A percentile compares a stretch with the other conserved stretches of the same genome.
phyloP scores from a whole-genome alignment of 2,888 invertebrate genomes.

The Strigamia transsilvanica region DNA sequence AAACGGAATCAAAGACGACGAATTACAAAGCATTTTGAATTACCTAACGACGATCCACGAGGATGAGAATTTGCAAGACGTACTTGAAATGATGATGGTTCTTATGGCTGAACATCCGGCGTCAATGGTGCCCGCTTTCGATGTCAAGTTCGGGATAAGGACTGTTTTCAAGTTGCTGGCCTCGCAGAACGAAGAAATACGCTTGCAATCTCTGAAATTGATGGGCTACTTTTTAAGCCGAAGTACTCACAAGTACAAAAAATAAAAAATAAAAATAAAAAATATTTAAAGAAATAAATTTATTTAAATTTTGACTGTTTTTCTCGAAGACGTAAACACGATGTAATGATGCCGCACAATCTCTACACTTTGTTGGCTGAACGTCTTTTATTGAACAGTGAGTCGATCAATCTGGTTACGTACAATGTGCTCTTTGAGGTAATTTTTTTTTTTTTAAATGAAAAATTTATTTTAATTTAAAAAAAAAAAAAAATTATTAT shows the following conservation, averaged over 20 bases:
- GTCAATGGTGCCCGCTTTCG: constrained; percentile 99
- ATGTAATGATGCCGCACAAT: constrained; percentile 99
- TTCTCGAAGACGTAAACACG: constrained; percentile 86
- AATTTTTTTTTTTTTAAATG: constrained; percentile 51
- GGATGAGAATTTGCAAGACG: constrained; percentile 98
- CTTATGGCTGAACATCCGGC: constrained; percentile 98
- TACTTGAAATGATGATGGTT: constrained; percentile 94
- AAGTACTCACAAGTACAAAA: constrained; percentile 92
- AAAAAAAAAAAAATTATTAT: too few species aligned
- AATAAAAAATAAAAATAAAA: too few species aligned
- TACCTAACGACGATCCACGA: constrained; percentile 98
- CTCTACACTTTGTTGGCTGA: constrained; percentile 96
- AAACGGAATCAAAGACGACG: constrained; percentile 97
- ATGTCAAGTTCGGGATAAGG: constrained; percentile 93
- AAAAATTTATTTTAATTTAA: constrained; percentile 50
- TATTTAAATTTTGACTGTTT: constrained; percentile 52
- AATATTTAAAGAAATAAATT: too few species aligned
- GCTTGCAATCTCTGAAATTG: constrained; percentile 94
- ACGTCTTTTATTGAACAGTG: constrained; percentile 86
- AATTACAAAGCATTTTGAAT: constrained; percentile 97
- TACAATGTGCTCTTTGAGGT: constrained; percentile 98
- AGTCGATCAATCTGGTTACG: constrained; percentile 88
- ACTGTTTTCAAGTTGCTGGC: constrained; percentile 96
- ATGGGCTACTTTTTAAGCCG: constrained; percentile 97
- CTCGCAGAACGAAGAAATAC: constrained; percentile 93